Base-by-base conservation (phyloP, 35 echinoderm and acorn worm species). In the Heliocidaris erythrogramma region DNA sequence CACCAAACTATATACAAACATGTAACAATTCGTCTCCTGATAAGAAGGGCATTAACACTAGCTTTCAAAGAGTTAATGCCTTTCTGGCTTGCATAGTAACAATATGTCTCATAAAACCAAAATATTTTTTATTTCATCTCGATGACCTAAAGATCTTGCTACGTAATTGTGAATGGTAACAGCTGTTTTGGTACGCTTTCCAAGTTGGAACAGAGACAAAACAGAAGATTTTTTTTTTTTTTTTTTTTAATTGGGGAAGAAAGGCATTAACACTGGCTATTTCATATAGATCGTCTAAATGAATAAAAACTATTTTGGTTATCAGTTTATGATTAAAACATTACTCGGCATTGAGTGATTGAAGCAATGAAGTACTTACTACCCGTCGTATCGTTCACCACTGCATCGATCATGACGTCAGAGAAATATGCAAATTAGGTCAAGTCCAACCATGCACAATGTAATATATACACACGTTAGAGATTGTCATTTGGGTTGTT, bases 341-440 rank as follows among this genome's bases (percentile, higher is more conserved):
- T 59, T 93, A 5, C 7, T 48, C 92, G 16, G 31, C 11, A 92
- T 30, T 93, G 48, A 13, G 21, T 93, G 13, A 50, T 31, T 14
- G n/a, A 93, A 93, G 56, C 48, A 30, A 30, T 30, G 30, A 78
- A 11, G 48, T 94, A 85, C 60, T 71, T 94, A 71, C 78, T 94
- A 94, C 93, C 59, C 31, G 30, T 85, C 47, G 93, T 94, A 48
- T 31, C 49, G 60, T 85, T 94, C 56, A 94, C 35, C 32, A 94
- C 78, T 85, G 78, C 30, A 78, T 94, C 59, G 61, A 13, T 13
- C 30, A 47, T 71, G 60, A 71, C 78, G 78, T 85, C 93, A 94
- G 59, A 94, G 59, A 94, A 71, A 85, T 71, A 94, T 94, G 32
- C 32, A 85, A 94, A 94, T 85, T 85, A 71, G 78, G 12, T 85